Evolutionary conservation across 2,888 invertebrate species (phyloP), one percentile per base, ranked within the genome.

Genomic region (Aphidoletes aphidimyza): DNA sequence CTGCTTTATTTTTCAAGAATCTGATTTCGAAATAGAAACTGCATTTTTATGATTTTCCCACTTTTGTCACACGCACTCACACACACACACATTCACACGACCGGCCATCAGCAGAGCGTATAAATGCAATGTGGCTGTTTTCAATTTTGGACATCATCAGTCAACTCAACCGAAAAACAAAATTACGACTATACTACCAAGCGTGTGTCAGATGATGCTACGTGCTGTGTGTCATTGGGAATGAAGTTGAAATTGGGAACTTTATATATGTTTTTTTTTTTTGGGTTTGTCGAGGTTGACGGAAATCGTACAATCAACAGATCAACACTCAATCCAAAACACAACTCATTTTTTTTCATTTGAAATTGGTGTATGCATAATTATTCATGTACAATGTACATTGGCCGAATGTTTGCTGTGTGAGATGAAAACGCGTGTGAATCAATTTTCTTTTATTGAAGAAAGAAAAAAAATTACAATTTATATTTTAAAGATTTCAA

Each of bases 221-320:
- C 69, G 34, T 17, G 42, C 6, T 6, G 6, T 69, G 69, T 69
- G 34, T 30, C 69, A 69, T 69, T 69, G 69, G 69, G 30, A 30
- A 6, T 8, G 11, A 54, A 26, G n/a, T 54, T n/a, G 3, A 30
- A 69, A 11, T 69, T 30, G 30, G 69, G 69, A 17, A 2, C 17
- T 17, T 47, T 47, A 14, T 47, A 8, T 17, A 2, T 11, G 9
- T 47, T 47, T 47, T 69, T 69, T 14, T 69, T 69, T 69, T 69
- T 30, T 30, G 69, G 69, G 69, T 69, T 69, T 69, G 69, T 69
- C 69, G 69, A 69, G 69, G 69, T 69, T 69, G 69, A 69, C 69
- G 69, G 69, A 69, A 69, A 69, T 69, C 69, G 30, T 34, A 69
- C 69, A 69, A 69, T 69, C 30, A 34, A 69, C 69, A 69, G 19